Evolutionary conservation across 2,888 invertebrate species (phyloP).

Genomic region (Protodeltote pygarga): DNA sequence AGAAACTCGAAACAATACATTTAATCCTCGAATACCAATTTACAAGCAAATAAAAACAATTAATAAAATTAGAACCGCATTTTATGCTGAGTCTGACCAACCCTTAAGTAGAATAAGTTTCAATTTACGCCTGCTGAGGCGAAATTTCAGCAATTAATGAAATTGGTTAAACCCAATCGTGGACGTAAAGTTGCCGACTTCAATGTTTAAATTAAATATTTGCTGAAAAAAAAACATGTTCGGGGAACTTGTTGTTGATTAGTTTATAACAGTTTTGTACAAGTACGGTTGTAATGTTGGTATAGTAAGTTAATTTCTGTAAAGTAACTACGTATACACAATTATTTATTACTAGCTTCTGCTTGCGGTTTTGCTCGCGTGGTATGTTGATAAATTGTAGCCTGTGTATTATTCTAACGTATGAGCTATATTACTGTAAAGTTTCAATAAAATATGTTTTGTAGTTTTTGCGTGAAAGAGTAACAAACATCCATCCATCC

Average conservation of each 20-base stretch:
- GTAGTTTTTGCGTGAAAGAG: no score
- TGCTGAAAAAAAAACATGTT: slow-evolving; percentile 46
- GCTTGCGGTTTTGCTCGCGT: no score
- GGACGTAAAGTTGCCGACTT: slow-evolving; percentile 36
- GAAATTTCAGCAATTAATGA: slow-evolving; percentile 51
- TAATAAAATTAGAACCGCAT: slow-evolving; percentile 34
- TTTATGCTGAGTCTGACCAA: slow-evolving; percentile 32
- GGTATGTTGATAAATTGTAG: no score
- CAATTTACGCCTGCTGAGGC: slow-evolving; percentile 50
- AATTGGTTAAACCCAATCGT: slow-evolving; percentile 49
- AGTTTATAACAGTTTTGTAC: slow-evolving; percentile 37
- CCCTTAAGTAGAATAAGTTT: slow-evolving; percentile 40
- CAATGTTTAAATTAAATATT: slow-evolving; percentile 48
- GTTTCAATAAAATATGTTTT: no score
- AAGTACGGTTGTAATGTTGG: background rate
- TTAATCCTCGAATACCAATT: slow-evolving; percentile 1
- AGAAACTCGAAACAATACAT: slow-evolving; percentile 11
- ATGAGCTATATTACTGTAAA: no score
- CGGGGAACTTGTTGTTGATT: slow-evolving; percentile 38
- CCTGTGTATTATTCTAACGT: no score
- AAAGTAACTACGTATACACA: no score
- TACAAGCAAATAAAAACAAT: slow-evolving; percentile 26
- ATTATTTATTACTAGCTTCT: no score
- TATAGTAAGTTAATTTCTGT: background rate
- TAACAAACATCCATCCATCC: no score